Evolutionary conservation across 37 sponge, comb jelly and placozoan genomes (phyloP), one percentile per base, ranked within the genome.

Genomic region (Spongia lamella): DNA sequence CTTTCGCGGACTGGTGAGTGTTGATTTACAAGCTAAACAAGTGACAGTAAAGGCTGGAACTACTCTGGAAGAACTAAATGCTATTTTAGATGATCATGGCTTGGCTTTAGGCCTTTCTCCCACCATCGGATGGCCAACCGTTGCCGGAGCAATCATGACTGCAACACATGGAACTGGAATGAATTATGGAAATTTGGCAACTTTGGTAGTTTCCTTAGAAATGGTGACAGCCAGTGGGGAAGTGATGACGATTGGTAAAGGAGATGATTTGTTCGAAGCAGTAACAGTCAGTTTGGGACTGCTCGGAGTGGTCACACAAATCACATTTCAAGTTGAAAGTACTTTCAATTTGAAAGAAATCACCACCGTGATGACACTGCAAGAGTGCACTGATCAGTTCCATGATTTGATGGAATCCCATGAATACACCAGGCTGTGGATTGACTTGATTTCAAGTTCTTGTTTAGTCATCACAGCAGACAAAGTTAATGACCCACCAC

Each of bases 341-440:
- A 35, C 61, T 0, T 92, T 79, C 72, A 68, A 68, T 50, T 76
- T 92, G 32, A 35, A 36, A 3, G 91, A 90, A 38, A 66, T 26
- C 1, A 47, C 29, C 4, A 22, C 31, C 21, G 39, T 22, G 0
- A 29, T 36, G 9, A 24, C 67, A 32, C 75, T 90, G 11, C 32
- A 63, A 11, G 36, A 81, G n/a, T 90, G 90, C 33, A 31, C 81
- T 24, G 61, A 72, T 13, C 54, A 85, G 35, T 34, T 77, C 3
- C 20, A 72, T 15, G 49, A 57, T 7, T 16, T 85, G 7, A 52
- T 60, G 3, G 7, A 5, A 0, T 61, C 79, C 35, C 66, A 61
- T 52, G 74, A 90, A 21, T 68, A 90, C 59, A 79, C 77, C 22
- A 90, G 85, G 78, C 15, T 81, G 56, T 90, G 90, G 90, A 39